Conservation (phyloP, 2,797 vertebrate species). For the Chelon auratus region DNA sequence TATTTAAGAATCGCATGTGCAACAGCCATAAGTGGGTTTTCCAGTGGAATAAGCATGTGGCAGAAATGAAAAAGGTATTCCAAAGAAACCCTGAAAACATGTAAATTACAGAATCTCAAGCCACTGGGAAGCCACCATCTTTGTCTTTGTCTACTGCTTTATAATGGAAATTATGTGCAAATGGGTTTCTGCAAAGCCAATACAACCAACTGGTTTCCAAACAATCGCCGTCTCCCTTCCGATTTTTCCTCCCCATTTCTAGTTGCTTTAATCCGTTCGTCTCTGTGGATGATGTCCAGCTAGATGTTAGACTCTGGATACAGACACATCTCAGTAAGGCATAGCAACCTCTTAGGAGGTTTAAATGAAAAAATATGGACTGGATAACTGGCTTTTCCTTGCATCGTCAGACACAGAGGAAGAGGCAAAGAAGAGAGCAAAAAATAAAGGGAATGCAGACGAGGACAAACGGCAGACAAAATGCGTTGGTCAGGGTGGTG, state of each 20-base stretch:
- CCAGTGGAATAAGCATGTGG: constrained; percentile 54
- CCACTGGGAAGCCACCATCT: constrained; percentile 43
- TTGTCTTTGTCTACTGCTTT: constrained; percentile 72
- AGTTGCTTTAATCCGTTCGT: constrained; percentile 15
- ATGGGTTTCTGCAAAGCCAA: constrained; percentile 59
- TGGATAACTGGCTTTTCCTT: constrained; percentile 53
- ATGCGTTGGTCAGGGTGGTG: constrained; percentile 69
- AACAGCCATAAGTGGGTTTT: constrained; percentile 62
- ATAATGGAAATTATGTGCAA: constrained; percentile 77
- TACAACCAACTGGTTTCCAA: constrained; percentile 59
- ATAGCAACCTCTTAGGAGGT: constrained; percentile 43
- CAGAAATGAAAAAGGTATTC: constrained; percentile 59
- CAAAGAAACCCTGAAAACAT: constrained; percentile 54
- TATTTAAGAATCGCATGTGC: constrained; percentile 45
- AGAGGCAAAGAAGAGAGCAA: constrained; percentile 25
- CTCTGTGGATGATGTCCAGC: constrained; percentile 44
- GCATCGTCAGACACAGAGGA: constrained; percentile 37
- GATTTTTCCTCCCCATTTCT: constrained; percentile 41
- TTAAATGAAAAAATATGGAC: constrained; percentile 29
- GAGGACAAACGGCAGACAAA: constrained; percentile 47
- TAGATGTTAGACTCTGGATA: constrained; percentile 33
- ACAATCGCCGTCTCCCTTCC: constrained; percentile 57
- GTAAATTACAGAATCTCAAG: constrained; percentile 56
- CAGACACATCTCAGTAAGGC: constrained; percentile 48
- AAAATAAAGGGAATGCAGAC: constrained; percentile 24